Conservation (phyloP, 2,888 invertebrate genomes). For the Sinelater perroti region DNA sequence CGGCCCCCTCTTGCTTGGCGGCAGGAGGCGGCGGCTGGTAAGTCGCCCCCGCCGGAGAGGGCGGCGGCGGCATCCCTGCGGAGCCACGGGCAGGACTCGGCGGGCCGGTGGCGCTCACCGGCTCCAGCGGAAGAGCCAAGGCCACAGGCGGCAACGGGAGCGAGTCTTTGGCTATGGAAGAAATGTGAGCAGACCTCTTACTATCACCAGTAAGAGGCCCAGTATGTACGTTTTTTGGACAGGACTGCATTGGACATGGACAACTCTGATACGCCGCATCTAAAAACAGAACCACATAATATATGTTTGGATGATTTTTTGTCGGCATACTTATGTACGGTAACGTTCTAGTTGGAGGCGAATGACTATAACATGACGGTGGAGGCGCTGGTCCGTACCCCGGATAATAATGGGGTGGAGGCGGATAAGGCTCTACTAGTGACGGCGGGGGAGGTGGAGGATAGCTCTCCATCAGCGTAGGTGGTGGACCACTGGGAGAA, state of each 20-base stretch:
- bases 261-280: conserved; percentile 74
- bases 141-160: conserved; percentile 61
- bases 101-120: conserved; percentile 66
- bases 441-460: conserved; percentile 63
- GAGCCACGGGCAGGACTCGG: conserved; percentile 76
- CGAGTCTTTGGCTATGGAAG: conserved; percentile 58
- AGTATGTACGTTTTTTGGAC: conserved; percentile 99
- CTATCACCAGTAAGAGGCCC: conserved; percentile 97
- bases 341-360: conserved; percentile 70
- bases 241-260: conserved; percentile 91
- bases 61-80: conserved; percentile 71
- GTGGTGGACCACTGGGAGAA: conserved; percentile 53
- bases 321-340: conserved; percentile 68
- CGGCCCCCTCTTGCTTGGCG: conserved; percentile 48
- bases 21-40: conserved; percentile 57
- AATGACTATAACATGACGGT: conserved; percentile 66
- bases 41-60: conserved; percentile 63
- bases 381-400: conserved; percentile 58
- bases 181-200: conserved; percentile 68
- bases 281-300: conserved; percentile 46
- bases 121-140: conserved; percentile 62
- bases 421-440: conserved; percentile 57
- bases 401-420: conserved; percentile 65
- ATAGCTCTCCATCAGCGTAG: conserved; percentile 53
- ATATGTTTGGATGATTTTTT: not conserved